Conservation (phyloP, 2,888 invertebrate genomes). For the Graphium colonna region DNA sequence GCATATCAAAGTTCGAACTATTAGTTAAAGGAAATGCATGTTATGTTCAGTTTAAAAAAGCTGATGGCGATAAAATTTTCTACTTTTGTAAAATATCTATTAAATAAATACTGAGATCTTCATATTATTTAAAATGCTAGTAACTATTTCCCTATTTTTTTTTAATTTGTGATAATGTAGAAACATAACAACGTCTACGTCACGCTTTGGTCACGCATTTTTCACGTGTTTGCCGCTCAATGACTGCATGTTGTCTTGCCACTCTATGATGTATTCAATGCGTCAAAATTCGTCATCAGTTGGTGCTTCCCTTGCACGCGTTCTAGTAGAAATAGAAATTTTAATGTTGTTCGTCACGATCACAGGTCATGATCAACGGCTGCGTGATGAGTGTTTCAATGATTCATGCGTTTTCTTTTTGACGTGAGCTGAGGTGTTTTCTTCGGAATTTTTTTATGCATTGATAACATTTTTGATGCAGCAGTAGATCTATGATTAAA, state of each 20-base stretch:
- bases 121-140: too few species aligned
- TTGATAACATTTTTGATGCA: too few species aligned
- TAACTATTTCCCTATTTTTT: background rate
- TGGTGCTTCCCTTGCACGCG: conserved; percentile 3
- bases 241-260: conserved; percentile 28
- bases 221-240: conserved; percentile 43
- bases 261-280: conserved; percentile 12
- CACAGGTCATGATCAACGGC: conserved; percentile 13
- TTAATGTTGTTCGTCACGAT: conserved; percentile 16
- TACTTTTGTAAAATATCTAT: too few species aligned
- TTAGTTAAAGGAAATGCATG: too few species aligned
- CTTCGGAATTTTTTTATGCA: too few species aligned
- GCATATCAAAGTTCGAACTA: too few species aligned
- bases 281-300: conserved; percentile 15
- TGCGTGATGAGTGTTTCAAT: conserved; percentile 8
- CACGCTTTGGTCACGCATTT: conserved; percentile 49
- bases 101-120: too few species aligned
- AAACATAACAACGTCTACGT: conserved; percentile 37
- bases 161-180: background rate
- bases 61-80: too few species aligned
- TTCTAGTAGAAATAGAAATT: background rate
- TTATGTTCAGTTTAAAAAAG: too few species aligned
- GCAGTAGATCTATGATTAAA: too few species aligned
- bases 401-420: conserved; percentile 5
- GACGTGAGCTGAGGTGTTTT: background rate